Evolutionary conservation across 2,113 vertebrate genomes (phyloP), one percentile per base, ranked within the genome.

Genomic region (Sarotherodon lohbergeri): DNA sequence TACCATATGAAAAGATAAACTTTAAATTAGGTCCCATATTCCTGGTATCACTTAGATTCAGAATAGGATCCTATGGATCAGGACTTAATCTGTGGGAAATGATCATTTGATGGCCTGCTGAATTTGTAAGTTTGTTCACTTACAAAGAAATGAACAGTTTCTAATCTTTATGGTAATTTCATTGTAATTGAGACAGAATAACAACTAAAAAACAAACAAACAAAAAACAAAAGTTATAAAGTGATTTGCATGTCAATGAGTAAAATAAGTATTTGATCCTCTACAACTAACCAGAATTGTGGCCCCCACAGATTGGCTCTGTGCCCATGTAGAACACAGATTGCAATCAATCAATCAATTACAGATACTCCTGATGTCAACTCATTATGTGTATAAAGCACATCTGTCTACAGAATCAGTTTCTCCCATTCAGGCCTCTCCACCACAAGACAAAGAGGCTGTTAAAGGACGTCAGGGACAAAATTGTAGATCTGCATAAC

Each of bases 211-310:
- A 68, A 39, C 1, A 66, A n/a, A 63, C 17, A 63, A 36, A 68
- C 34, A 41, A 12, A 11, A 41, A 9, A 12, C 41, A 22, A 41
- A 1, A 68, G 19, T 68, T 0, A 68, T 68, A 13, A 68, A 41
- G 0, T 68, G 0, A 0, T 68, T 68, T 41, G 19, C 11, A 22
- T 68, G 63, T 41, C 19, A 68, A 19, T 68, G 63, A 8, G 39
- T 68, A 9, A 41, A 68, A 68, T 22, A 68, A 68, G 39, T 68
- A 68, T 68, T 68, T 41, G 63, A 68, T 68, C 34, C 11, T 22
- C 34, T 68, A 36, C 34, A 68, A 41, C 34, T 22, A 68, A 14
- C 63, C 0, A 68, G 34, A 68, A 68, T 1, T 68, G 19, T 41
- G 34, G 63, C 34, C 36, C 39, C 19, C 63, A 68, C 63, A 68